phyloP scores from a whole-genome alignment of 2,113 vertebrate genomes.

The Tympanuchus pallidicinctus region DNA sequence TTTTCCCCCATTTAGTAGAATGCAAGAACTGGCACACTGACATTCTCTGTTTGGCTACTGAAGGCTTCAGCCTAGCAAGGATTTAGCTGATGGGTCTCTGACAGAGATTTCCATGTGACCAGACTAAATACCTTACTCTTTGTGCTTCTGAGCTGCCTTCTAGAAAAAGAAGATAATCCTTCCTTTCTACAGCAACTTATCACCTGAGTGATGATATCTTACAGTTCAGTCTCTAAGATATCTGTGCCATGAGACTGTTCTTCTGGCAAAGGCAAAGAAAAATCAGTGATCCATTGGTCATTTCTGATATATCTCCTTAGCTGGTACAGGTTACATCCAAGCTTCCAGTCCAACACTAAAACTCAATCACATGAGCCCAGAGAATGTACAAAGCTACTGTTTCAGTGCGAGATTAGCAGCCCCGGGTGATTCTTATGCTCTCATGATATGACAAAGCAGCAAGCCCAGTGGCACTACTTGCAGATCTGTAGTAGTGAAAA shows the following conservation, averaged over 20 bases:
- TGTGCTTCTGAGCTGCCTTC: background rate
- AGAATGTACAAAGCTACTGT: background rate
- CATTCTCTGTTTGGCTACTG: background rate
- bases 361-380: background rate
- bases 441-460: background rate
- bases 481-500: background rate
- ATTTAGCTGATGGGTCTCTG: background rate
- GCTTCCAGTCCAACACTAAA: background rate
- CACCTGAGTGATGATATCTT: background rate
- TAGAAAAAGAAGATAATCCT: slow-evolving; percentile 5
- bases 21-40: background rate
- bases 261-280: background rate
- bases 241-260: background rate
- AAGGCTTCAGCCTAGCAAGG: background rate
- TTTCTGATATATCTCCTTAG: background rate
- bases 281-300: background rate
- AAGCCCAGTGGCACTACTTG: background rate
- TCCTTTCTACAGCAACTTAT: background rate
- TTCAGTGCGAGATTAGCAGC: background rate
- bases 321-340: background rate
- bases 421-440: accelerated
- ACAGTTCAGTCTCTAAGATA: background rate
- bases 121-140: background rate
- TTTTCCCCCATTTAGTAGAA: background rate
- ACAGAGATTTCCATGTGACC: background rate